Conservation (phyloP, 2,113 vertebrate species). For the Petromus typicus region DNA sequence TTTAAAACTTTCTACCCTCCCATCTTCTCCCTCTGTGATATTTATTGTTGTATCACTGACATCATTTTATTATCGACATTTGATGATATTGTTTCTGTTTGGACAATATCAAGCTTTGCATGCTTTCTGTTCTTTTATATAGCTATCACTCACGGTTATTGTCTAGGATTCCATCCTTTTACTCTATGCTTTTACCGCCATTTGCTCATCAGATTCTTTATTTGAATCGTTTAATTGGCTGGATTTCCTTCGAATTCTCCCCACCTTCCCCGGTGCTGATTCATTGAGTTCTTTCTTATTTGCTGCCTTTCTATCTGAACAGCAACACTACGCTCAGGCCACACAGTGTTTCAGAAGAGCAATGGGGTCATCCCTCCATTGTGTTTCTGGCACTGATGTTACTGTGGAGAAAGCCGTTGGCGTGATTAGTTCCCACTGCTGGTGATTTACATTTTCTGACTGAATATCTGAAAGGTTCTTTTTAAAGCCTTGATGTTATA, state of each 20-base stretch:
- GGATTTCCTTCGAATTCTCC: constrained; percentile 51
- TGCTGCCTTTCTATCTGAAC: constrained; percentile 9
- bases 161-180: background rate
- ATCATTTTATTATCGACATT: constrained; percentile 32
- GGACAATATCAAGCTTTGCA: background rate
- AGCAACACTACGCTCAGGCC: background rate
- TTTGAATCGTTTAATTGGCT: constrained; percentile 60
- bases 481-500: background rate
- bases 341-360: constrained; percentile 11
- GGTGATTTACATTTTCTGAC: constrained; percentile 40
- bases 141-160: background rate
- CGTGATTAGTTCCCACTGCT: background rate
- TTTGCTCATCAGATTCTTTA: constrained; percentile 39
- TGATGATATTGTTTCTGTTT: constrained; percentile 20
- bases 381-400: background rate
- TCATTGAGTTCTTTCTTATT: constrained; percentile 40
- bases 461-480: constrained; percentile 10
- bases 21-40: background rate
- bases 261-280: background rate
- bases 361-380: background rate
- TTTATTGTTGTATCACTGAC: background rate
- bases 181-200: background rate
- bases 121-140: background rate
- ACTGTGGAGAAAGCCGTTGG: background rate
- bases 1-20: background rate